Base-by-base conservation (phyloP, 2,797 vertebrate species). In the Percopsis omiscomaycus region DNA sequence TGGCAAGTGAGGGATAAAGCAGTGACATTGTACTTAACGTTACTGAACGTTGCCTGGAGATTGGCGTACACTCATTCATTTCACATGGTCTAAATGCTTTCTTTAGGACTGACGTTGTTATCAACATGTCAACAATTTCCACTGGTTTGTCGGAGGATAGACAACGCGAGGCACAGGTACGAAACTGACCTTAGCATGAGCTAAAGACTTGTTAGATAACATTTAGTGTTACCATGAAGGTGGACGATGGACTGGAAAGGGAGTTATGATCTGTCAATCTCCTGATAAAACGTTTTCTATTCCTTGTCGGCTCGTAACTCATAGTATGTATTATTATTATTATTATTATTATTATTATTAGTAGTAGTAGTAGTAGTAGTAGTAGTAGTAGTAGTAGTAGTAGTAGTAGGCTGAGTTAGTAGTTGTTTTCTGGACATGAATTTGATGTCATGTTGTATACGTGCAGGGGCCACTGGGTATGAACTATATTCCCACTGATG, bases 401-500 rank as follows among this genome's bases (percentile, higher is more conserved):
- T 32, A 3, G 30, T 3, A 5, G 5, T 37, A 37, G 32, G 32
- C 32, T n/a, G 27, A 28, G 28, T 29, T 55, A n/a, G 29, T 55
- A 30, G 28, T 29, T 2, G 9, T 16, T 22, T 22, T 55, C 1
- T 57, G 10, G n/a, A 29, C 57, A 9, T 44, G 22, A 37, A 13
- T 55, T 14, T 60, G 29, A 15, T 61, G 10, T 0, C 4, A 5
- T 53, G 29, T 63, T 73, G 42, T 53, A 46, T 1, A 32, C 48
- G 1, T 61, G 28, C 86, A 95, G 94, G 77, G 63, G 30, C 79
- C 78, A 1, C 1, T 93, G 62, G 88, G 86, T n/a, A 46, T 74
- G 44, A 77, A 88, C 51, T 97, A 98, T 55, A 57, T 92, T 71
- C 93, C 91, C 0, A 97, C 95, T 14, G 95, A 96, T 1, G 96